A percentile compares a stretch with the other conserved stretches of the same genome.
phyloP scores from a whole-genome alignment of 2,888 invertebrate species.

The Eupithecia centaureata region DNA sequence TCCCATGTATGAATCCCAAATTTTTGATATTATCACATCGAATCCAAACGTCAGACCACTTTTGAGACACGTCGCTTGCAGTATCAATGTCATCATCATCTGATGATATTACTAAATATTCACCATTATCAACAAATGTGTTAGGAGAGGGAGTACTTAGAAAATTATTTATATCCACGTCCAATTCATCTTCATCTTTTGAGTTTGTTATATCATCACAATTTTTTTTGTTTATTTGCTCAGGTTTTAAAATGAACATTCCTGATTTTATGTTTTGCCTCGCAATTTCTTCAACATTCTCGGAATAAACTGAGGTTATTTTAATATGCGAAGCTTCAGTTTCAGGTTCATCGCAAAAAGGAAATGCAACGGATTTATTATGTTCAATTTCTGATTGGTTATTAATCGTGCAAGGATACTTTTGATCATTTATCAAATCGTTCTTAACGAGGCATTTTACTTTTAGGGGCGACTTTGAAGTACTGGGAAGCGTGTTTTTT shows the following conservation, averaged over 20 bases:
- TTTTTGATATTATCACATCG: conserved; percentile 59
- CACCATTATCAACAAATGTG: conserved; percentile 47
- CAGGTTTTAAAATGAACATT: conserved; percentile 75
- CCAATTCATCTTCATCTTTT: conserved; percentile 25
- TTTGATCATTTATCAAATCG: not conserved
- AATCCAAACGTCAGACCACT: conserved; percentile 60
- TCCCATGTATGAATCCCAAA: conserved; percentile 66
- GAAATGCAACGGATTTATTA: not conserved
- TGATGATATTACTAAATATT: conserved; percentile 50
- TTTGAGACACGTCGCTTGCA: conserved; percentile 6
- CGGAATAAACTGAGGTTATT: conserved; percentile 51
- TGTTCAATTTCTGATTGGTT: conserved; percentile 8
- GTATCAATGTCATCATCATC: conserved; percentile 47
- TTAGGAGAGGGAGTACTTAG: conserved; percentile 45
- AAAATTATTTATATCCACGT: conserved; percentile 61
- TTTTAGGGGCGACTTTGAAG: conserved; percentile 5
- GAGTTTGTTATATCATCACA: not conserved
- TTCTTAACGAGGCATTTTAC: conserved; percentile 3
- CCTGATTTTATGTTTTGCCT: conserved; percentile 45
- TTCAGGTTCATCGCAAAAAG: not conserved
- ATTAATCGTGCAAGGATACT: conserved; percentile 1
- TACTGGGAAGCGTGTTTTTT: conserved; percentile 25
- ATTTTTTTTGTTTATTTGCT: conserved; percentile 72
- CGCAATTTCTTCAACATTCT: conserved; percentile 34
- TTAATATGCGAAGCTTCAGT: conserved; percentile 58